Conservation (phyloP, 2,888 invertebrate genomes). For the Argynnis bischoffii region DNA sequence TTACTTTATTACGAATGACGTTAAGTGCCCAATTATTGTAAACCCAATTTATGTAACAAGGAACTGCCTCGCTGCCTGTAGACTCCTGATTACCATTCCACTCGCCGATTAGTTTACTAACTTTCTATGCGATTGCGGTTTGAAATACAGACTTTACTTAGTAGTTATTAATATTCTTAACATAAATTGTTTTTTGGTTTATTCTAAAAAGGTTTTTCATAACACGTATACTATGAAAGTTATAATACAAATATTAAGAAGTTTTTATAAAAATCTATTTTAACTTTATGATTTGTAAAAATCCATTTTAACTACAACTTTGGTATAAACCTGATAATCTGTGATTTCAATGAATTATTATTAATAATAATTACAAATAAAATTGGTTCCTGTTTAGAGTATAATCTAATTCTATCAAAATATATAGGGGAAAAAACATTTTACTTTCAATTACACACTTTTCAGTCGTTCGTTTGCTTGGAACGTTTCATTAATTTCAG, state of each 20-base stretch:
- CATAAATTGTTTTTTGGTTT: not conserved
- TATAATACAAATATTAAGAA: too few species aligned
- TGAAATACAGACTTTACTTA: conserved; percentile 9
- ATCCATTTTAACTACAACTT: too few species aligned
- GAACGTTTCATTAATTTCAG: conserved; percentile 29
- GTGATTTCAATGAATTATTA: too few species aligned
- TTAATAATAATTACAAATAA: too few species aligned
- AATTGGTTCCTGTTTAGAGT: not conserved
- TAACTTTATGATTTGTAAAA: too few species aligned
- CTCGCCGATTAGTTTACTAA: conserved; percentile 40
- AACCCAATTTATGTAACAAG: conserved; percentile 60
- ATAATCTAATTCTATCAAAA: not conserved
- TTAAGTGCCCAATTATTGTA: conserved; percentile 57
- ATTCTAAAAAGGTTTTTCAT: too few species aligned
- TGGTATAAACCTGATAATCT: too few species aligned
- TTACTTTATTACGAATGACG: conserved; percentile 69
- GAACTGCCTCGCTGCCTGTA: conserved; percentile 56
- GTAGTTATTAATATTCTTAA: conserved; percentile 3
- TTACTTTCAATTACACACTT: conserved; percentile 6
- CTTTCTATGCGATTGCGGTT: conserved; percentile 21
- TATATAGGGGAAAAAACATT: not conserved
- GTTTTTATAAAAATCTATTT: too few species aligned
- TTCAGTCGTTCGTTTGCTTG: conserved; percentile 2
- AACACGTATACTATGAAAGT: too few species aligned
- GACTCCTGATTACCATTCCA: conserved; percentile 59